phyloP scores from a whole-genome alignment of 2,113 vertebrate genomes.

The Podocnemis expansa region DNA sequence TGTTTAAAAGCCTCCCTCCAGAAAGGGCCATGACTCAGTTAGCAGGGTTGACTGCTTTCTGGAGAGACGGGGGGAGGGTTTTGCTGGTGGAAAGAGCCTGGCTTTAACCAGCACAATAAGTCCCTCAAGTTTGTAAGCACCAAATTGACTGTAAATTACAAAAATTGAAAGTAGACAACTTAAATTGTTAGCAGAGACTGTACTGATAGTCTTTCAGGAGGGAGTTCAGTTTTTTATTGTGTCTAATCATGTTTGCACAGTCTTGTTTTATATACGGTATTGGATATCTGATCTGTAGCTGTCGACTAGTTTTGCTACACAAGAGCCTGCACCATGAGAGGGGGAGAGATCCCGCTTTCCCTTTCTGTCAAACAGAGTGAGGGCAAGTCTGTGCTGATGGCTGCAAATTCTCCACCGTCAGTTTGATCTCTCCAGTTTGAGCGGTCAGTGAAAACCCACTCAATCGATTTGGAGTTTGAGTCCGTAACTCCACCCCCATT shows the following conservation, averaged over 20 bases:
- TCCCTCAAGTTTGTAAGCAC: background rate
- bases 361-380: background rate
- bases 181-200: background rate
- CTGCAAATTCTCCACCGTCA: no score
- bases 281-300: conserved; percentile 24
- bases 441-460: no score
- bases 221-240: background rate
- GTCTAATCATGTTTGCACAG: background rate
- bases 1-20: conserved; percentile 1
- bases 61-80: background rate
- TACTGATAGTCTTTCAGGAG: background rate
- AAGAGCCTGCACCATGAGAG: background rate
- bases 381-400: background rate
- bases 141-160: background rate
- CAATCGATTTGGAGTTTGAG: no score
- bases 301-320: background rate
- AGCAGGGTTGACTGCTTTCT: background rate
- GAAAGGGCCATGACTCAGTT: background rate
- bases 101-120: background rate
- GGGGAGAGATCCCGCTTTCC: background rate
- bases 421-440: no score
- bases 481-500: no score
- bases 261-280: background rate
- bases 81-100: background rate
- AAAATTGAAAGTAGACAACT: fast-evolving